These are phyloP conservation scores for Thecophora atra DNA, from an alignment of 2,888 invertebrate genomes.

Conservation along the genomic window DNA sequence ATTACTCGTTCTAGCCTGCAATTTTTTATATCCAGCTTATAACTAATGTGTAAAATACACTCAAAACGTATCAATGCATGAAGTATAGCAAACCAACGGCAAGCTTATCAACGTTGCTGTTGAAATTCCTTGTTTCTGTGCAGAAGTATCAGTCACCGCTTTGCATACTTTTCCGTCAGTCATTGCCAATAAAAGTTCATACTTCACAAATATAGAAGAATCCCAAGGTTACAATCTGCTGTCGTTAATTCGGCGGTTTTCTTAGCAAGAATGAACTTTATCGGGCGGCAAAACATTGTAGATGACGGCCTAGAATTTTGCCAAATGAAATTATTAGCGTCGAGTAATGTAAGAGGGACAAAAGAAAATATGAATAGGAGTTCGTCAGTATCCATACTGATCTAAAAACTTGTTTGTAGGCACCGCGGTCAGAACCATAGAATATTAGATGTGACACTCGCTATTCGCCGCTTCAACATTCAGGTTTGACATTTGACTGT, in stretches of 20 bases:
- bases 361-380: neutral
- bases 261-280: too few species aligned
- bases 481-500: too few species aligned
- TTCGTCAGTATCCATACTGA: neutral
- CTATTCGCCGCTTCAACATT: too few species aligned
- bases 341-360: neutral
- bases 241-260: too few species aligned
- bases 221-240: too few species aligned
- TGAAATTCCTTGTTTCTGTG: neutral
- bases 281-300: too few species aligned
- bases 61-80: slow-evolving; percentile 28
- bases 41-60: slow-evolving; percentile 18
- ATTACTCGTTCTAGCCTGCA: too few species aligned
- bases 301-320: neutral
- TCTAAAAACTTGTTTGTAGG: slow-evolving; percentile 2
- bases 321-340: neutral
- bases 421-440: slow-evolving; percentile 23
- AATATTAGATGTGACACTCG: too few species aligned
- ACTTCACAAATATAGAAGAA: too few species aligned
- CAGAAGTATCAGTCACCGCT: too few species aligned
- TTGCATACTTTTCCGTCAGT: too few species aligned
- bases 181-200: too few species aligned
- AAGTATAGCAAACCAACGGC: neutral
- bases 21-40: slow-evolving; percentile 12
- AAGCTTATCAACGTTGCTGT: slow-evolving; percentile 13